Evolutionary conservation across 2,113 vertebrate genomes (phyloP).

Genomic region (Phainopepla nitens): DNA sequence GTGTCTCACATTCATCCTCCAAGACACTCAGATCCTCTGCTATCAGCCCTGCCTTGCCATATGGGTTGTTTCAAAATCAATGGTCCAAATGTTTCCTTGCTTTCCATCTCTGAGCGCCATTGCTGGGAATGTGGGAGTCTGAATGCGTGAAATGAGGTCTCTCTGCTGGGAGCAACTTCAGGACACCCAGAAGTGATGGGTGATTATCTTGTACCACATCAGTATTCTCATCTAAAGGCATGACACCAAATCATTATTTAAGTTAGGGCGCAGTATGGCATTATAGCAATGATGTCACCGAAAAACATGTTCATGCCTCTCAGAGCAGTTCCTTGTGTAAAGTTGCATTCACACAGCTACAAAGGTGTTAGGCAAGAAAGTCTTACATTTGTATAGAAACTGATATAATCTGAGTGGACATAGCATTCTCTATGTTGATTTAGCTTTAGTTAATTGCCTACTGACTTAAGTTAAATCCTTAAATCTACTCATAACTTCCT

Average conservation of each 20-base stretch:
- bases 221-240: neutral
- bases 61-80: neutral
- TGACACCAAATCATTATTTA: neutral
- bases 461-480: constrained; percentile 22
- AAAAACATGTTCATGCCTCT: neutral
- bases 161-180: neutral
- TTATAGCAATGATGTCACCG: neutral
- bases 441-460: neutral
- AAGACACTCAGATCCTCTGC: neutral
- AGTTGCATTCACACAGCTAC: neutral
- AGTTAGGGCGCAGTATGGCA: neutral
- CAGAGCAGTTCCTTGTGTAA: neutral
- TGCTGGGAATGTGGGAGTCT: neutral
- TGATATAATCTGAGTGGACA: neutral
- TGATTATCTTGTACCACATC: neutral
- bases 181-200: neutral
- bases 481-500: neutral
- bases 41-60: neutral
- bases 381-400: neutral
- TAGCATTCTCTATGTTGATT: neutral
- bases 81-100: neutral
- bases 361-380: neutral
- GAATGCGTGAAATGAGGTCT: neutral
- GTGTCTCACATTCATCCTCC: neutral
- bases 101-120: neutral